Base-by-base conservation (phyloP, 2,888 invertebrate species). In the Cantharis nigra region DNA sequence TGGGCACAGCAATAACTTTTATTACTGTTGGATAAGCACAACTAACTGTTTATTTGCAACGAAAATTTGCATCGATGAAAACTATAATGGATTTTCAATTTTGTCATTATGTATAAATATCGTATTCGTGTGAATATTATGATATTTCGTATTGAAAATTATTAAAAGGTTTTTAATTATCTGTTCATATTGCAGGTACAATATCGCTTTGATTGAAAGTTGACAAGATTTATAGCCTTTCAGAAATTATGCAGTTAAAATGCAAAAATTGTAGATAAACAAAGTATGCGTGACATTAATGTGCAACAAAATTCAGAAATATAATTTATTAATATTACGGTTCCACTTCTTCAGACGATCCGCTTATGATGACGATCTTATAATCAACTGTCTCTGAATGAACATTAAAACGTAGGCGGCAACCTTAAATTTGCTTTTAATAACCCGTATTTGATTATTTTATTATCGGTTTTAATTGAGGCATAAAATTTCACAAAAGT, bases 311-410 rank as follows among this genome's bases (percentile, higher is more conserved):
- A 73, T 74, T 70, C 70, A 77, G 63, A 74, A 73, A 65, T 62
- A 30, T 70, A 70, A 77, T 77, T 77, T 77, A 77, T 77, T 62
- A 26, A 77, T 72, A 77, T 77, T 77, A 77, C 70, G 20, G 70
- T 70, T 33, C 70, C 77, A 73, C 77, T 70, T 73, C 70, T 77
- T 70, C 73, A 73, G 77, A 77, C 77, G 77, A 77, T 73, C 77
- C 77, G 77, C 77, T 72, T 70, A 77, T 70, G 77, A 26, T 72
- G 76, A 62, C 67, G 69, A 33, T 69, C 72, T 77, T 77, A 73
- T 77, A 77, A 77, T 77, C 70, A 70, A 69, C 77, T 74, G 77
- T 77, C 77, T 70, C 73, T 71, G 30, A 49, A 65, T 70, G 73
- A 70, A 70, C 70, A 73, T 77, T 73, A 77, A 77, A 73, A 74